Conservation (phyloP, 2,113 vertebrate genomes). For the Periophthalmus modestus region DNA sequence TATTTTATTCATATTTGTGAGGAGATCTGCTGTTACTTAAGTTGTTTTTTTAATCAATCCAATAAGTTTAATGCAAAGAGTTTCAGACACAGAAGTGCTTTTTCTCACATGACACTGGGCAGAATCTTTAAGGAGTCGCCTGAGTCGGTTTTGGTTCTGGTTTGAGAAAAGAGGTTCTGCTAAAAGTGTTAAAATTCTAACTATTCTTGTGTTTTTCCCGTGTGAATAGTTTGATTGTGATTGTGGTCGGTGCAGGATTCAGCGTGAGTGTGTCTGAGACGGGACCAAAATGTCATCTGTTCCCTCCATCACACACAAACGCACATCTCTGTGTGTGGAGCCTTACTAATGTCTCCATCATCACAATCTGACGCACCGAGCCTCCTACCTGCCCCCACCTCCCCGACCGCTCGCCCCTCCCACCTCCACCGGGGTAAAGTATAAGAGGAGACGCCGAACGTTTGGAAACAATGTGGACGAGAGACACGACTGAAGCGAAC, state of each 20-base stretch:
- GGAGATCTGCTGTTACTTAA: too few species aligned
- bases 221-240: neutral
- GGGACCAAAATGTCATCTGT: conserved; percentile 47
- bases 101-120: too few species aligned
- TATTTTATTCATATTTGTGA: too few species aligned
- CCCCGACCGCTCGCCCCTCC: conserved; percentile 5
- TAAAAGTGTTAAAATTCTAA: neutral
- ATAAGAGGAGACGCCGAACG: neutral
- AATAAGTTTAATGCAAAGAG: too few species aligned
- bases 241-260: neutral
- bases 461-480: conserved; percentile 5
- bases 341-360: conserved; percentile 61
- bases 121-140: neutral
- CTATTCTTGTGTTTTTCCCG: neutral
- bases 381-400: conserved; percentile 33
- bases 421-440: neutral
- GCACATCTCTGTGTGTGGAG: conserved; percentile 17
- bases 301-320: conserved; percentile 21
- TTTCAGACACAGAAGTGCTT: too few species aligned
- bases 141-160: neutral
- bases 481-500: neutral
- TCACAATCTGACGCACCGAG: conserved; percentile 56
- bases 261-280: conserved; percentile 2
- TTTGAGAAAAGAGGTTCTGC: neutral
- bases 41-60: too few species aligned